Percentiles rank a stretch among this genome's conserved stretches.
Conservation (phyloP, 64 coral and sea anemone genomes). For the Acropora yongei region DNA sequence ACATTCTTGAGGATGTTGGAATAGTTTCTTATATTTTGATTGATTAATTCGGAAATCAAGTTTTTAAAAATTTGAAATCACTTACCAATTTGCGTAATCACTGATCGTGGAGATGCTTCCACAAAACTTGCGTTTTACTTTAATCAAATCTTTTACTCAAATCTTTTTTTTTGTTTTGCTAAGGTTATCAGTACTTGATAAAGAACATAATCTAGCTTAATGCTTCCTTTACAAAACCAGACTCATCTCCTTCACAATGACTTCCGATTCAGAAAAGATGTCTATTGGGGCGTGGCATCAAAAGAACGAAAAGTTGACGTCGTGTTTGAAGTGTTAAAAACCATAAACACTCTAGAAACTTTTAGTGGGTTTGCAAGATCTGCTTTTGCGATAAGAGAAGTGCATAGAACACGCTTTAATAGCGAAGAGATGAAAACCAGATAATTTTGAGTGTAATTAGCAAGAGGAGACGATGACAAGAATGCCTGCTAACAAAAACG, state of each 20-base stretch:
- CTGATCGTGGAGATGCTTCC: not conserved
- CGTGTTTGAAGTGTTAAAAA: slow-evolving; percentile 24
- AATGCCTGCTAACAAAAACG: too few species aligned
- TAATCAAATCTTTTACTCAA: not conserved
- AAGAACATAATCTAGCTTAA: not conserved
- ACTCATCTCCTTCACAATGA: not conserved
- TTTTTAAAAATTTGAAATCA: too few species aligned
- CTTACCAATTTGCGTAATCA: not conserved
- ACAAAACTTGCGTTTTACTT: too few species aligned
- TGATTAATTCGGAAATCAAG: not conserved
- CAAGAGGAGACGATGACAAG: not conserved
- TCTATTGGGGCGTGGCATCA: slow-evolving; percentile 13
- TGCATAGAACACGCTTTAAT: not conserved
- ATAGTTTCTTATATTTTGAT: not conserved
- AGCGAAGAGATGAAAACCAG: not conserved
- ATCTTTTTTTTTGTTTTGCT: not conserved
- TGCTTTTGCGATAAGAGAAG: not conserved
- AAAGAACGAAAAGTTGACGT: slow-evolving; percentile 23
- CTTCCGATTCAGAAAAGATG: slow-evolving; percentile 1
- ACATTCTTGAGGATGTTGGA: not conserved
- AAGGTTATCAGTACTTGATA: too few species aligned
- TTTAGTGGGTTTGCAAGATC: slow-evolving; percentile 17
- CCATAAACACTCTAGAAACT: not conserved
- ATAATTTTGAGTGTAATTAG: not conserved
- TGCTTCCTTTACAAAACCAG: too few species aligned